These are phyloP conservation scores for Eupithecia centaureata DNA, from an alignment of 2,888 invertebrate genomes.

Conservation along the genomic window DNA sequence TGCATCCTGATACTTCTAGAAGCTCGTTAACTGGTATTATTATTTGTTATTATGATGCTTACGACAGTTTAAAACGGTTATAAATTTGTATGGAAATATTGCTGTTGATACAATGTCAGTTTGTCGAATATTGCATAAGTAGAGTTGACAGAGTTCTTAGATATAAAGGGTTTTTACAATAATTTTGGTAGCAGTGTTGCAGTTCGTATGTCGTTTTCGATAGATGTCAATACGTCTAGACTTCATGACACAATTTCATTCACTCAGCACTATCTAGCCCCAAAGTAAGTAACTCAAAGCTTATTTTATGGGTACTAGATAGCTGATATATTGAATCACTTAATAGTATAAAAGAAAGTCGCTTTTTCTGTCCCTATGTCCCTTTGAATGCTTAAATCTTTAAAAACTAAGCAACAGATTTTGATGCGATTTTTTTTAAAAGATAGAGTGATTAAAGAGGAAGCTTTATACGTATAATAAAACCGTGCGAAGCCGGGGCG, in stretches of 20 bases:
- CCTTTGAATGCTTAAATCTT: no score
- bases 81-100: slow-evolving; percentile 14
- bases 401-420: no score
- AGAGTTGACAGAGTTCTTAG: background rate
- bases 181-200: background rate
- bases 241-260: background rate
- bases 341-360: no score
- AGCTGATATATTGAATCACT: no score
- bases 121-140: background rate
- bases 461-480: no score
- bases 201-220: background rate
- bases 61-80: slow-evolving; percentile 26
- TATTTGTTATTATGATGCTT: slow-evolving; percentile 29
- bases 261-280: background rate
- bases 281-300: background rate
- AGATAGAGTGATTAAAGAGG: no score
- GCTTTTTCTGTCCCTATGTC: no score
- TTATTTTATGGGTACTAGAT: no score
- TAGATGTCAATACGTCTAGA: background rate
- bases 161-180: background rate
- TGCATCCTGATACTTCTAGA: slow-evolving; percentile 21
- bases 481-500: no score
- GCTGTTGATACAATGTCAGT: background rate
- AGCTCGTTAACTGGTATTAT: slow-evolving; percentile 29
- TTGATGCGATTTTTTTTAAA: no score